Evolutionary conservation across 2,888 invertebrate species (phyloP).

Genomic region (Andricus quercusramuli): DNA sequence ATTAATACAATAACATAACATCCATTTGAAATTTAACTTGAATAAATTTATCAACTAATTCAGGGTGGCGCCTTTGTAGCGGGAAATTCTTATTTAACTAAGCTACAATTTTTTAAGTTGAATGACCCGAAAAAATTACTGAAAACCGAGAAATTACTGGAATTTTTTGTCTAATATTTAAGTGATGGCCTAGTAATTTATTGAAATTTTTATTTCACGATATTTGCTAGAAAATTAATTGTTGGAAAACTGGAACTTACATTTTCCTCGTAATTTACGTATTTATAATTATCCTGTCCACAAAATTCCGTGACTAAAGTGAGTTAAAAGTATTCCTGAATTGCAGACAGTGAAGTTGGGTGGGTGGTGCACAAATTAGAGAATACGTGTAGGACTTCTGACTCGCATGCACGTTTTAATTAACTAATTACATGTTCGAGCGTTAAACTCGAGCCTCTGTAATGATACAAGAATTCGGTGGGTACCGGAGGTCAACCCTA

Average conservation of each 20-base stretch:
- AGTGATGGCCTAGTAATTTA: too few species aligned
- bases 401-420: conserved; percentile 66
- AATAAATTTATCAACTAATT: too few species aligned
- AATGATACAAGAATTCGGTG: conserved; percentile 54
- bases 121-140: too few species aligned
- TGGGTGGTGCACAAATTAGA: conserved; percentile 70
- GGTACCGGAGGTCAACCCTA: conserved; percentile 16
- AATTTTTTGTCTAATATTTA: too few species aligned
- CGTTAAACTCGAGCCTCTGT: conserved; percentile 46
- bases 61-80: too few species aligned
- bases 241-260: too few species aligned
- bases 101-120: background rate
- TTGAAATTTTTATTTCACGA: too few species aligned
- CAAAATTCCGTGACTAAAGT: conserved; percentile 15
- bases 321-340: conserved; percentile 21
- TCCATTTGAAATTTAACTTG: too few species aligned
- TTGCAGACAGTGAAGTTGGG: conserved; percentile 50
- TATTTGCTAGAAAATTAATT: too few species aligned
- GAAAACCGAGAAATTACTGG: too few species aligned
- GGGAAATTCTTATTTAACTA: too few species aligned
- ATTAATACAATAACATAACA: too few species aligned
- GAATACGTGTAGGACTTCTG: conserved; percentile 63
- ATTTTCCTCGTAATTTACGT: background rate
- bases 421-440: conserved; percentile 64
- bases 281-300: background rate